These are phyloP conservation scores for Dreissena polymorpha DNA, from an alignment of 1,140 invertebrate species.

Conservation along the genomic window DNA sequence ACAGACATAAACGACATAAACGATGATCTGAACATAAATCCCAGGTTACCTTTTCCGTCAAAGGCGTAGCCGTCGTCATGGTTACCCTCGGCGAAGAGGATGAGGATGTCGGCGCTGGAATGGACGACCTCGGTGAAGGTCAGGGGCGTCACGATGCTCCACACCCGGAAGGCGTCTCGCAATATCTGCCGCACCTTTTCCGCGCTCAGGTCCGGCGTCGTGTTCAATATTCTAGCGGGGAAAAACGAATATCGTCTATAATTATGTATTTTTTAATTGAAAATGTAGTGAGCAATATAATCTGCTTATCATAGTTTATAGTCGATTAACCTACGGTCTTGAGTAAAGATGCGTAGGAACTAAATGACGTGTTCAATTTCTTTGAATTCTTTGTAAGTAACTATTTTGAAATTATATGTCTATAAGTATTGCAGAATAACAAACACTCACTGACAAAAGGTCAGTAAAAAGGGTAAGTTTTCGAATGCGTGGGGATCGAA, in stretches of 20 bases:
- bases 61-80: conserved; percentile 78
- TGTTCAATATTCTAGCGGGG: conserved; percentile 38
- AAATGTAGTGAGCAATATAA: no score
- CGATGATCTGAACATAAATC: not conserved
- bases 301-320: no score
- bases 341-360: no score
- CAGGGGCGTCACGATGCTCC: conserved; percentile 44
- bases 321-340: no score
- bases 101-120: conserved; percentile 72
- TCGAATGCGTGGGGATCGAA: no score
- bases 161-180: conserved; percentile 39
- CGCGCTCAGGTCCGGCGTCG: conserved; percentile 31
- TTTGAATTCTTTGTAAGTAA: no score
- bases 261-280: no score
- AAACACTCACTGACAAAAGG: no score
- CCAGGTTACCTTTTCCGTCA: conserved; percentile 74
- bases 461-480: no score
- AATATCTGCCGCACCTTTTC: conserved; percentile 33
- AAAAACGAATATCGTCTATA: not conserved
- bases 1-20: not conserved
- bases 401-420: no score
- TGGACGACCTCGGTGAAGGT: conserved; percentile 40
- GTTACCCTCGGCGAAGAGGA: conserved; percentile 72
- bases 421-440: no score
- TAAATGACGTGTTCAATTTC: no score